Base-by-base conservation (phyloP, 1,140 invertebrate species). In the Anoplolepis gracilipes region DNA sequence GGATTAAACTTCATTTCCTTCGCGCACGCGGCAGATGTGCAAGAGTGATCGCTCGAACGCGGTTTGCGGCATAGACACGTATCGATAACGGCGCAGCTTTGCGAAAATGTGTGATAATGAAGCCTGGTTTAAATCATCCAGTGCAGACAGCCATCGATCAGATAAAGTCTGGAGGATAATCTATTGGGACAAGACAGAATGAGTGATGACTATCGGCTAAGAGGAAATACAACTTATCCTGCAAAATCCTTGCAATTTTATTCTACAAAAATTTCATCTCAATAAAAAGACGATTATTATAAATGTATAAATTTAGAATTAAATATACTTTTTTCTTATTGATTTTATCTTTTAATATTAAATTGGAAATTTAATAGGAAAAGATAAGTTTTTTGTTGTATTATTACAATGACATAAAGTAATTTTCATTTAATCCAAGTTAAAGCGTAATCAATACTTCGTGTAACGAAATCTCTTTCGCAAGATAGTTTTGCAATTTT, bases 1-100 rank as follows among this genome's bases (percentile, higher is more conserved):
- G 88, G 87, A 89, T 88, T 88, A 85, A 88, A 85, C 8, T 76
- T 85, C n/a, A n/a, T 62, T 62, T 69, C 57, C 73, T 22, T 57
- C 69, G 39, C 36, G 19, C 59, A 4, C 46, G 30, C 49, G 46
- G 64, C 77, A 70, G 77, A 70, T 81, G 77, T 36, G 33, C 65
- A 19, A 55, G 19, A 55, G 25, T 49, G 65, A 81, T 70, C 33
- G 49, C 49, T 69, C 49, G 46, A 30, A 70, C 22, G 77, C 30
- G 77, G 22, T 55, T 67, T 79, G 46, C 19, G 42, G 42, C 19
- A 19, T 22, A n/a, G 62, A 70, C 46, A 30, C 19, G 33, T 57
- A 81, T 81, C 65, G 22, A 81, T 72, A 59, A 72, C 19, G 16
- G 19, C 53, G 42, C 16, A 67, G 39, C 22, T 65, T 49, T 30